A percentile compares a stretch with the other conserved stretches of the same genome.
Conservation (phyloP, 2,888 invertebrate species). For the Caenorhabditis sp. region DNA sequence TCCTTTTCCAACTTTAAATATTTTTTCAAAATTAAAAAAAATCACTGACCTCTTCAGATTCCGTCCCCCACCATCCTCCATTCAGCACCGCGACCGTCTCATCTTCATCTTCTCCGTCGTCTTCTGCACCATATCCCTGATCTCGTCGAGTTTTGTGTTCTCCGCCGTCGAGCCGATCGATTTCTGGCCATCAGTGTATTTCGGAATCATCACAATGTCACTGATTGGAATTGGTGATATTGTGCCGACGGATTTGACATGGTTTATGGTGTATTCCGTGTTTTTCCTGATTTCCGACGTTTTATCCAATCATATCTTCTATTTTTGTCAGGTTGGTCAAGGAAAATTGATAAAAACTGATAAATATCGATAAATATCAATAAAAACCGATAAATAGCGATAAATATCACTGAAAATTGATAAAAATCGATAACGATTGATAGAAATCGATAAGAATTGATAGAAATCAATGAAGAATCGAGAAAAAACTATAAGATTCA, state of each 20-base stretch:
- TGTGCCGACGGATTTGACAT: conserved; percentile 19
- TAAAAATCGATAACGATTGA: too few species aligned
- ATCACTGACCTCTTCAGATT: too few species aligned
- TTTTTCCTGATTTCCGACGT: conserved; percentile 52
- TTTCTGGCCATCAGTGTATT: conserved; percentile 40
- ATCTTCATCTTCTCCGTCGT: conserved; percentile 39
- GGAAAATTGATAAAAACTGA: neutral
- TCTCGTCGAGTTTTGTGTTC: conserved; percentile 36
- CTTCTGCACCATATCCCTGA: conserved; percentile 19
- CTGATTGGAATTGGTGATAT: conserved; percentile 56
- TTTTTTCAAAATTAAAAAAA: neutral
- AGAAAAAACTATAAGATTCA: too few species aligned
- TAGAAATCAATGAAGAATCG: too few species aligned
- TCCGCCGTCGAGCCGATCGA: conserved; percentile 23
- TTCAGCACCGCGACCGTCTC: conserved; percentile 22
- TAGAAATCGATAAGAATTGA: too few species aligned
- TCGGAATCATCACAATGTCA: conserved; percentile 49
- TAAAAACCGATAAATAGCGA: too few species aligned
- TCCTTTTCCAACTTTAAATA: neutral
- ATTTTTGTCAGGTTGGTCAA: conserved; percentile 44
- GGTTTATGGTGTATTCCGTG: conserved; percentile 28
- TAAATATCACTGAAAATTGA: too few species aligned
- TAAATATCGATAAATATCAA: too few species aligned
- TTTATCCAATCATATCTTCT: conserved; percentile 51
- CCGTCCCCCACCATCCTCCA: neutral